Percentiles rank a stretch among this genome's conserved stretches.
phyloP scores from a whole-genome alignment of 2,113 vertebrate genomes.

The Cavia aperea region DNA sequence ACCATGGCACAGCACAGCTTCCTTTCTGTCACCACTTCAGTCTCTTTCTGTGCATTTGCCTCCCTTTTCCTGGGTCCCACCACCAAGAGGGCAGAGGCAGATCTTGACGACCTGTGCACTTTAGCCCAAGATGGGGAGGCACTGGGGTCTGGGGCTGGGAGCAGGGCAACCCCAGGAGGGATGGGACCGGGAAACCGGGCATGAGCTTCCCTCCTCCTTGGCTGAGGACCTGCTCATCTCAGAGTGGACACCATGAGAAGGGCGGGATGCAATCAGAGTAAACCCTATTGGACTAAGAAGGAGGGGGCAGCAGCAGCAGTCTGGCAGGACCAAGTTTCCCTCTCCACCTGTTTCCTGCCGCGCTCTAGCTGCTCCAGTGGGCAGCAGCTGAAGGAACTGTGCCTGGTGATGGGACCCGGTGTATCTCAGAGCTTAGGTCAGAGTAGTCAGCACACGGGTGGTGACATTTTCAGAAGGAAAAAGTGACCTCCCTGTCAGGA shows the following conservation, averaged over 20 bases:
- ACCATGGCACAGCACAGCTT: background rate
- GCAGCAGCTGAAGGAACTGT: background rate
- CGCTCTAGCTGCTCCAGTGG: background rate
- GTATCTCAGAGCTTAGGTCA: background rate
- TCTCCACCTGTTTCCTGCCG: background rate
- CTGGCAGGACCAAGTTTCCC: fast-evolving
- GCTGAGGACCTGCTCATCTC: background rate
- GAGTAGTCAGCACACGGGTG: background rate
- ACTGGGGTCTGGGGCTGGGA: too few species aligned
- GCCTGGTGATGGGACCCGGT: background rate
- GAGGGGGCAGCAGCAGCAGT: background rate
- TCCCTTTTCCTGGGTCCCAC: background rate
- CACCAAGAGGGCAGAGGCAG: background rate
- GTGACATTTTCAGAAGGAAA: background rate
- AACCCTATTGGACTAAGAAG: background rate
- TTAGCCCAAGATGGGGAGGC: too few species aligned
- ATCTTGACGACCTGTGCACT: background rate
- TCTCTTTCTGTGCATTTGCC: background rate
- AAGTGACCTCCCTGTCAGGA: background rate
- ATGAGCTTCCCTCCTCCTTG: background rate
- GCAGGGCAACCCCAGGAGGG: fast-evolving
- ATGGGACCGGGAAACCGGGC: background rate
- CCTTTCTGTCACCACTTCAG: background rate
- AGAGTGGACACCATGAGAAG: background rate
- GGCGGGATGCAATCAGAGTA: too few species aligned